Evolutionary conservation across 2,113 vertebrate genomes (phyloP), one percentile per base, ranked within the genome.

Genomic region (Sardina pilchardus): DNA sequence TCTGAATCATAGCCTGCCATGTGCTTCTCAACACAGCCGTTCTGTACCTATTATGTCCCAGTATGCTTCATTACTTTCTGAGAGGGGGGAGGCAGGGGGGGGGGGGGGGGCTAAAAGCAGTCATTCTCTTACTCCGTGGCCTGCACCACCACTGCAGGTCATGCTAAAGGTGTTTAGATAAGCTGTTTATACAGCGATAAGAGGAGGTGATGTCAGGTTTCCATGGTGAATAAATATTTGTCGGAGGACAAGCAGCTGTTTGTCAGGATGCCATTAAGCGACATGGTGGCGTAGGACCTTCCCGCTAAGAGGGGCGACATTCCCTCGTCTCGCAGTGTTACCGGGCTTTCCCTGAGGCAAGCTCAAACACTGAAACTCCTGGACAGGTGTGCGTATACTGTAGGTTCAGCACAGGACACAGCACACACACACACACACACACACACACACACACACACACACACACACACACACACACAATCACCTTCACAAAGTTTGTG

Each of bases 211-310:
- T 94, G 96, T 93, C 95, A 96, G 95, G 96, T 96, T 95, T 96
- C 93, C 95, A 96, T 95, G 96, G 92, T 93, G 94, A 96, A 94
- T 97, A 96, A 98, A 99, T 98, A 98, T 98, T 97, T 97, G 97
- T 94, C 84, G 12, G 93, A 91, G 92, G 92, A 91, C 92, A 92
- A 94, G 95, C 97, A 97, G 96, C 95, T 99, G 98, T 97, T 97
- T 94, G 96, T 95, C 96, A 97, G 97, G 97, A 99, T 97, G 97
- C 96, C 97, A 93, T 97, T 97, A 97, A 97, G 96, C 75, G 92
- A 88, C 71, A 67, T 88, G 92, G 94, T 92, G 93, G 94, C 94
- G 93, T 89, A 91, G 92, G 92, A 92, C 91, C 93, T 95, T 92
- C 84, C 88, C 84, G 87, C 92, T 88, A 87, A 89, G 82, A 78